These are phyloP conservation scores for Amorpha juglandis DNA, from an alignment of 2,888 invertebrate genomes.

Conservation along the genomic window DNA sequence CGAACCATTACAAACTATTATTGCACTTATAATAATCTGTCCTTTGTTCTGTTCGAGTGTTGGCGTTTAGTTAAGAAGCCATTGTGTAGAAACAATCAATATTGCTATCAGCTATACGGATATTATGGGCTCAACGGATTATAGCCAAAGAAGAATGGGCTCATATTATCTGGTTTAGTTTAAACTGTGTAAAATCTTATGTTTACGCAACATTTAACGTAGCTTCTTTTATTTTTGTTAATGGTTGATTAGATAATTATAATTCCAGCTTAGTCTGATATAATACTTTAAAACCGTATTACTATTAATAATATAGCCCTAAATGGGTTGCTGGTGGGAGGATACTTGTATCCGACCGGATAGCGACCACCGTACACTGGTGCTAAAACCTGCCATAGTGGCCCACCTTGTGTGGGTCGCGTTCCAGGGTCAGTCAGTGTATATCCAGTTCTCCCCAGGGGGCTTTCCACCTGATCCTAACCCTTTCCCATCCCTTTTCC, in stretches of 20 bases:
- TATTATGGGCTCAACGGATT: constrained; percentile 16
- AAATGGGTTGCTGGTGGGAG: no score
- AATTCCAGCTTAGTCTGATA: background rate
- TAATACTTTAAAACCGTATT: background rate
- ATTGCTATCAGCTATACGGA: constrained; percentile 23
- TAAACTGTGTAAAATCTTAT: constrained; percentile 6
- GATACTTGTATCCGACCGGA: no score
- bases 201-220: constrained; percentile 16
- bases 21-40: constrained; percentile 23
- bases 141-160: constrained; percentile 7
- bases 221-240: background rate
- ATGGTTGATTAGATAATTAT: background rate
- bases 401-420: no score
- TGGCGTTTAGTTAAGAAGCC: constrained; percentile 25
- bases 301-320: no score
- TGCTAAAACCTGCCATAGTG: no score
- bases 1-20: constrained; percentile 16
- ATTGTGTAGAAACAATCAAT: constrained; percentile 19
- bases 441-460: no score
- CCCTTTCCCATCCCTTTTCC: no score
- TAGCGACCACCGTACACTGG: no score
- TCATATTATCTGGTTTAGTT: background rate
- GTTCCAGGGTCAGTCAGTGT: no score
- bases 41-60: constrained; percentile 20
- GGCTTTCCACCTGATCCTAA: no score